Evolutionary conservation across 2,113 vertebrate genomes (phyloP).

Genomic region (Scatophagus argus): DNA sequence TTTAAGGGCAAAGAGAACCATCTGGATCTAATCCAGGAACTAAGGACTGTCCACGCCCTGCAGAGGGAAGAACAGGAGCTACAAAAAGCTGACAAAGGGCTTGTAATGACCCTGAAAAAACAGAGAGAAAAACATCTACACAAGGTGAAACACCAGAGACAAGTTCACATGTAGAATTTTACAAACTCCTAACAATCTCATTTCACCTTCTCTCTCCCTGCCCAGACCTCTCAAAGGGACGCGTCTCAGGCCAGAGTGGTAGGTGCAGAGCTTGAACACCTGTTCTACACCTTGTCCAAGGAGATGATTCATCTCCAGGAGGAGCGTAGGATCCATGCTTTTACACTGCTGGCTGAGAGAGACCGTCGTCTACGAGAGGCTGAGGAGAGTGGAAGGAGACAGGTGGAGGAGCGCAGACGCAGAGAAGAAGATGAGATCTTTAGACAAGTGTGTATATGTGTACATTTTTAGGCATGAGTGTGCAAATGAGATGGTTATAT

Average conservation of each 20-base stretch:
- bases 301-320: constrained; percentile 92
- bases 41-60: constrained; percentile 87
- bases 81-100: constrained; percentile 82
- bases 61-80: constrained; percentile 86
- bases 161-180: neutral
- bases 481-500: neutral
- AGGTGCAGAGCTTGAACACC: constrained; percentile 83
- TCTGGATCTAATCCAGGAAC: constrained; percentile 88
- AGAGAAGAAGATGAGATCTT: constrained; percentile 92
- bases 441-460: constrained; percentile 83
- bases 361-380: constrained; percentile 90
- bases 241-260: constrained; percentile 80
- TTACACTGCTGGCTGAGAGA: constrained; percentile 90
- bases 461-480: neutral
- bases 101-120: constrained; percentile 81
- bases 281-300: constrained; percentile 92
- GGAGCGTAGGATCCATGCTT: constrained; percentile 90
- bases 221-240: constrained; percentile 82
- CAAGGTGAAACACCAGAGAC: constrained; percentile 79
- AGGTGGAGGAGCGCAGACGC: constrained; percentile 87
- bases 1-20: constrained; percentile 90
- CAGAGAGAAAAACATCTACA: constrained; percentile 79
- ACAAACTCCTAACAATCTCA: neutral
- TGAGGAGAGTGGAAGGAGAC: constrained; percentile 91
- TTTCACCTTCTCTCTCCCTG: neutral